Base-by-base conservation (phyloP, 1,140 invertebrate genomes). In the Phymastichus coffea region DNA sequence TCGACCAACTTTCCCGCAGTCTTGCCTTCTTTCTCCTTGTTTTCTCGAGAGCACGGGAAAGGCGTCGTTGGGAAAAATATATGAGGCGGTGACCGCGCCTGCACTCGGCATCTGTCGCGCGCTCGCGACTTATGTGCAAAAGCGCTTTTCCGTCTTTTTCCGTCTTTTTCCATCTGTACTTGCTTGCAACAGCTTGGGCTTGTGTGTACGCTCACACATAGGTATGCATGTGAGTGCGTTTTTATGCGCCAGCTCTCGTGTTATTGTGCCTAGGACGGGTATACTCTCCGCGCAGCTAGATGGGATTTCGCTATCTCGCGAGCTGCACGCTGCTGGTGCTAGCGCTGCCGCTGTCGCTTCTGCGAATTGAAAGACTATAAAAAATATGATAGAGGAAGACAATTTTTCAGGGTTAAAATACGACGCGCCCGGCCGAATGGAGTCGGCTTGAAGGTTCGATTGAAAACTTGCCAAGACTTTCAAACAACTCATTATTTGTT, bases 161-260 rank as follows among this genome's bases (percentile, higher is more conserved):
- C n/a, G n/a, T n/a, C n/a, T n/a, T n/a, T n/a, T n/a, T n/a, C n/a
- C n/a, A n/a, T n/a, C n/a, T n/a, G n/a, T n/a, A n/a, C n/a, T n/a
- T n/a, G n/a, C n/a, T n/a, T n/a, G n/a, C n/a, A n/a, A n/a, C n/a
- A n/a, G n/a, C n/a, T n/a, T n/a, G n/a, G n/a, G n/a, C n/a, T 57
- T 37, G 17, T 37, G 19, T 57, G 17, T n/a, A 2, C 23, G 17
- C 26, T 17, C 2, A 8, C 30, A 49, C 46, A 49, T 57, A 57
- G 48, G 48, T 57, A 57, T 37, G 49, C 43, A 26, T 41, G 46
- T 41, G 49, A 57, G 55, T 57, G 44, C 55, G 15, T 57, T 57
- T 48, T 40, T 44, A 48, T 15, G 6, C 37, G 44, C 47, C 55
- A 57, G 25, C 14, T n/a, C n/a, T n/a, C n/a, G n/a, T n/a, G n/a